Conservation (phyloP, 2,888 invertebrate genomes). For the Ommatoiulus sabulosus region DNA sequence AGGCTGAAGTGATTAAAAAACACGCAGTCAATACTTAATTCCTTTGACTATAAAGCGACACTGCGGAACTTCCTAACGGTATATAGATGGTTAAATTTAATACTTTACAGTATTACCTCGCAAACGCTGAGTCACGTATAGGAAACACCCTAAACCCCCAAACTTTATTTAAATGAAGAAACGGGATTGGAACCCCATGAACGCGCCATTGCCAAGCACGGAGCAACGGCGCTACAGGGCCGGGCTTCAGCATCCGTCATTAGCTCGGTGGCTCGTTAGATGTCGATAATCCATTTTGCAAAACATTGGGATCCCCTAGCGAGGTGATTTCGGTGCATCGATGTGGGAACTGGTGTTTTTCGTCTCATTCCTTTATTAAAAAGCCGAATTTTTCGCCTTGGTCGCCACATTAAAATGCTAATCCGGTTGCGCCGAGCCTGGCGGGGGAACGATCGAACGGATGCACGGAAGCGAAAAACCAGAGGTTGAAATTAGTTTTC, state of each 20-base stretch:
- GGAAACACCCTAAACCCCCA: background rate
- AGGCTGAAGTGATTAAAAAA: background rate
- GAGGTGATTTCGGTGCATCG: background rate
- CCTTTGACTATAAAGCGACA: no score
- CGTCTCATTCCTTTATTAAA: background rate
- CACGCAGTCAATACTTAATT: no score
- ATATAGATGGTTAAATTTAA: no score
- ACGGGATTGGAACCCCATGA: background rate
- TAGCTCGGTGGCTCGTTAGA: background rate
- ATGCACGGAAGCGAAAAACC: constrained; percentile 34
- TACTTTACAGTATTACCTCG: background rate
- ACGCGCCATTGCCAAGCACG: no score
- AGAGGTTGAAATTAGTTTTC: constrained; percentile 21
- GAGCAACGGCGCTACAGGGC: background rate
- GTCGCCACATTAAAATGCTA: constrained; percentile 18
- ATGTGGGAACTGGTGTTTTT: background rate
- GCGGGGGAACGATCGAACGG: background rate
- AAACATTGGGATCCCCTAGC: background rate
- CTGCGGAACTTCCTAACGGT: no score
- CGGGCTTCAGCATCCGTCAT: background rate
- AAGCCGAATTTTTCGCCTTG: background rate
- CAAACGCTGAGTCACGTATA: background rate
- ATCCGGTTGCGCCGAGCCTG: background rate
- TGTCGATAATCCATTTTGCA: background rate
- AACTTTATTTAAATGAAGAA: background rate